These are phyloP conservation scores for Numida meleagris DNA, from an alignment of 2,113 vertebrate genomes.

Conservation along the genomic window DNA sequence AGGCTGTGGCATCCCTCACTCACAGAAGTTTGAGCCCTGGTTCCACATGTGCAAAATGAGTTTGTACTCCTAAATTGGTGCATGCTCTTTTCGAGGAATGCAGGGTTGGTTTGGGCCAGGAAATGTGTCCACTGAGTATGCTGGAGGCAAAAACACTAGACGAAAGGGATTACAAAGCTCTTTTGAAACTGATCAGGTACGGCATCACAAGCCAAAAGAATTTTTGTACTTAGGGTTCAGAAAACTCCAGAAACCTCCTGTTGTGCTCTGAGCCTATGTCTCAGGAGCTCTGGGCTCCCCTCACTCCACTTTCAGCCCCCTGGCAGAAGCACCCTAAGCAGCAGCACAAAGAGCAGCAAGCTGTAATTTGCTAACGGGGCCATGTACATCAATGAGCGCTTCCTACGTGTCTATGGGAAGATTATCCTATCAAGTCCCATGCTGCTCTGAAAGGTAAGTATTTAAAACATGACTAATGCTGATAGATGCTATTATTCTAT, in stretches of 20 bases:
- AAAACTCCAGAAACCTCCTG: neutral
- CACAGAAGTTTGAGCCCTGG: accelerated
- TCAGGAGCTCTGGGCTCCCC: neutral
- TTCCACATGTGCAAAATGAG: neutral
- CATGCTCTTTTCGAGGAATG: neutral
- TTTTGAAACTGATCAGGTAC: neutral
- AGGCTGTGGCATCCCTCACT: neutral
- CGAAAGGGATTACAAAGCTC: neutral
- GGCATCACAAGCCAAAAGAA: neutral
- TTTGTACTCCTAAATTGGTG: neutral
- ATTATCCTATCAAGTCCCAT: conserved; percentile 59
- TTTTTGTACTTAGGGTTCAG: neutral
- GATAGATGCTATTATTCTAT: conserved; percentile 63
- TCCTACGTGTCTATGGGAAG: conserved; percentile 54
- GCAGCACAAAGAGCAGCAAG: conserved; percentile 10
- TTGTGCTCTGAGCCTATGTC: neutral
- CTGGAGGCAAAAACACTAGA: accelerated
- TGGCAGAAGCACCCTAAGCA: accelerated
- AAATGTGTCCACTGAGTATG: neutral
- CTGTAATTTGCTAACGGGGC: conserved; percentile 37
- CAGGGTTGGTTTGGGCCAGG: neutral
- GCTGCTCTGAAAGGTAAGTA: conserved; percentile 56
- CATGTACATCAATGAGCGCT: conserved; percentile 65
- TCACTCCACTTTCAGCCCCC: accelerated
- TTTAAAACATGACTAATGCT: conserved; percentile 59